Evolutionary conservation across 2,113 vertebrate species (phyloP), one percentile per base, ranked within the genome.

Genomic region (Dromaius novaehollandiae): DNA sequence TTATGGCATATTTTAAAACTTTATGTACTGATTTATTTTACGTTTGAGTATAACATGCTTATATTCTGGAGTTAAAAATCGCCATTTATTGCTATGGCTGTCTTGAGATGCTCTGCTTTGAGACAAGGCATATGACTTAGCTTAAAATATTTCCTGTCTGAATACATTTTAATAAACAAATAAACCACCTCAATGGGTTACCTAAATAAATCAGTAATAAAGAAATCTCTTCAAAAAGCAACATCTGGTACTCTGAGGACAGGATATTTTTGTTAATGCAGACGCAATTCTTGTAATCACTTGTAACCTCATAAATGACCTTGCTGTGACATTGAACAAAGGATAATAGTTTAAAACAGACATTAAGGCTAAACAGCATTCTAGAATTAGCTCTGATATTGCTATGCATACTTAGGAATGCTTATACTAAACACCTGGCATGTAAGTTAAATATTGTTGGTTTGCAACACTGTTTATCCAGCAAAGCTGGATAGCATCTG

Each of bases 21-120:
- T 96, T 95, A 91, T 80, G 42, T 77, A 90, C 58, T 90, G 82
- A 96, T 97, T 97, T 97, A 94, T 93, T 93, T 98, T 95, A 90
- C 74, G 50, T 53, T 96, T 82, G 73, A 80, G 64, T 68, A 83
- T 74, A 96, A n/a, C 74, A 73, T 89, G 58, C 56, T 58, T 94
- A 53, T 69, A 83, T 42, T 44, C 6, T 73, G 87, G 76, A 75
- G 77, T 73, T 89, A 92, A 65, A 83, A 94, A 87, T 1, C 71
- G 90, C 79, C 56, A 75, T 96, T 97, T 94, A 93, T 79, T 96
- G 12, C 75, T 96, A 91, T 66, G 73, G 50, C 80, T 97, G 68
- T 63, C 55, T 86, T 86, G 44, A 28, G 34, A 55, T 26, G 38
- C 30, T 96, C 34, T 90, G 50, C 40, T 90, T 48, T 70, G 79